Evolutionary conservation across 1,140 invertebrate genomes (phyloP).

Genomic region (Lutraria rhynchaena): DNA sequence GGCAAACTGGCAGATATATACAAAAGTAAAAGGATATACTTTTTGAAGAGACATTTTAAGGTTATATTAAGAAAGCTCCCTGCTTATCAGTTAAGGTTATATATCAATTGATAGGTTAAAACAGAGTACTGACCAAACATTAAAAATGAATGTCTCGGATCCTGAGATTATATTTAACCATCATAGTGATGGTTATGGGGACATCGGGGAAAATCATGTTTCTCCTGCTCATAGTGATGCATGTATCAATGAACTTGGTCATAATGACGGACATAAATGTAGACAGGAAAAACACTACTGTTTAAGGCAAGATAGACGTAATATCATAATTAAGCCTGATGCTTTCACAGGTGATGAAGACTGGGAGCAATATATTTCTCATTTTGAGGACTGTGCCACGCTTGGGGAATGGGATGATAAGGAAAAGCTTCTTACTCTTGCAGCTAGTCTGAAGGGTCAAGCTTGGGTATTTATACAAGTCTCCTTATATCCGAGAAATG

Average conservation of each 20-base stretch:
- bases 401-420: neutral
- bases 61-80: no score
- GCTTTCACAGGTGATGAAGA: neutral
- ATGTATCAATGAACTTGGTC: neutral
- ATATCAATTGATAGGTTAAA: no score
- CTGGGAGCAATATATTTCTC: constrained; percentile 2
- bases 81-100: no score
- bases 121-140: neutral
- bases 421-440: constrained; percentile 13
- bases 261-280: neutral
- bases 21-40: no score
- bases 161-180: neutral
- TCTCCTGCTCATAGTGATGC: no score
- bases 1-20: no score
- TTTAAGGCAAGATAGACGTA: neutral
- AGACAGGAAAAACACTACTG: neutral
- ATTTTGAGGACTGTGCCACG: constrained; percentile 2
- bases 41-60: no score
- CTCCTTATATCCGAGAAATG: neutral
- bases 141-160: neutral
- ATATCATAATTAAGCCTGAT: constrained; percentile 5
- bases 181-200: neutral
- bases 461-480: constrained; percentile 12
- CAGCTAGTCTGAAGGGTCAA: constrained; percentile 5
- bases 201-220: neutral